Evolutionary conservation across 2,888 invertebrate genomes (phyloP).

Genomic region (Lithosia quadra): DNA sequence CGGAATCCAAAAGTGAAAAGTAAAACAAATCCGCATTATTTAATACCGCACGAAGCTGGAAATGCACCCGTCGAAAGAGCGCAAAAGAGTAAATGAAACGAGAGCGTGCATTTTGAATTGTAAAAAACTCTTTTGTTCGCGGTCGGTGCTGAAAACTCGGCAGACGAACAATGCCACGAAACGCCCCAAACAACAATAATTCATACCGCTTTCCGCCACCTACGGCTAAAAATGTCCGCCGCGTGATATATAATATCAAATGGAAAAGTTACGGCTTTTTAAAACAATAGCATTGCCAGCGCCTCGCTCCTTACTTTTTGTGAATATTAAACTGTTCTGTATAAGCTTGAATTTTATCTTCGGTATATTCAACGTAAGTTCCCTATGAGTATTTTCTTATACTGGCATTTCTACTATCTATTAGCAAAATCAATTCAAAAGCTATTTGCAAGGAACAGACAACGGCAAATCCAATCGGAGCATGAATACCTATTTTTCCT

Average conservation of each 20-base stretch:
- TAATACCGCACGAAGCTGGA: conserved; percentile 82
- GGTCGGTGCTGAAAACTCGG: conserved; percentile 76
- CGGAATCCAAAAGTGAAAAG: conserved; percentile 70
- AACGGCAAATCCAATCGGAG: conserved; percentile 84
- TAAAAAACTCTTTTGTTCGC: conserved; percentile 85
- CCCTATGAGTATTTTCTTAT: not conserved
- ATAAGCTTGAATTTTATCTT: conserved; percentile 57
- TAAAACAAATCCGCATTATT: conserved; percentile 81
- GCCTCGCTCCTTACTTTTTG: conserved; percentile 67
- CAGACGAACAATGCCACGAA: conserved; percentile 81
- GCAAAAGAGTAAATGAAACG: conserved; percentile 87
- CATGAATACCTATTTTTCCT: conserved; percentile 76
- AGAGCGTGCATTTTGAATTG: conserved; percentile 84
- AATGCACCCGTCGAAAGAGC: conserved; percentile 82
- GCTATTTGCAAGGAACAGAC: conserved; percentile 85
- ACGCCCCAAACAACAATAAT: conserved; percentile 86
- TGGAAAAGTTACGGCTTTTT: conserved; percentile 84
- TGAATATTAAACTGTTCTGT: conserved; percentile 65
- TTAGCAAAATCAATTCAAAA: conserved; percentile 83
- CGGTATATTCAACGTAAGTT: conserved; percentile 25
- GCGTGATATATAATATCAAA: conserved; percentile 84
- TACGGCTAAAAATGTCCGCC: conserved; percentile 87
- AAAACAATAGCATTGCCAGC: conserved; percentile 80
- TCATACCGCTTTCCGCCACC: conserved; percentile 86
- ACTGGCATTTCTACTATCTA: conserved; percentile 57